These are phyloP conservation scores for Anisognathus igniventris DNA, from an alignment of 2,797 vertebrate genomes.

Conservation along the genomic window DNA sequence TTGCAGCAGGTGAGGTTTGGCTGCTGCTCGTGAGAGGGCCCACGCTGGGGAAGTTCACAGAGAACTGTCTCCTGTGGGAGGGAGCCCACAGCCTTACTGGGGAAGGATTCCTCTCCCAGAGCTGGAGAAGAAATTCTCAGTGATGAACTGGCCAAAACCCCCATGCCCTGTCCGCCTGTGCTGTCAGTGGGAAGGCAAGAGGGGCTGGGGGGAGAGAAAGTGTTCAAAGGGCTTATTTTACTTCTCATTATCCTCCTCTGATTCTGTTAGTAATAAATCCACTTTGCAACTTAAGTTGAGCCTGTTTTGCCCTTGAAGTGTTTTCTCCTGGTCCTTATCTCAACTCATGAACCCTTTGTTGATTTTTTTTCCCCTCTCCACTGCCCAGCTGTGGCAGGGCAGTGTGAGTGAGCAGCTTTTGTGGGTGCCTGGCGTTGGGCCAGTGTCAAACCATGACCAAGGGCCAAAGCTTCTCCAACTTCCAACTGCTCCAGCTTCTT, in stretches of 20 bases:
- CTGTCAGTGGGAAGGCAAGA: neutral
- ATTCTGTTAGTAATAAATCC: neutral
- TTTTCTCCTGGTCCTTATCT: neutral
- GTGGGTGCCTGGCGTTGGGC: neutral
- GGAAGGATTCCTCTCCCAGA: neutral
- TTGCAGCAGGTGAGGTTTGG: neutral
- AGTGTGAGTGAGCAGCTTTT: rapidly evolving
- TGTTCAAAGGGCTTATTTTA: neutral
- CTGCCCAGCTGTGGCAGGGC: neutral
- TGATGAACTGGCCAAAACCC: neutral
- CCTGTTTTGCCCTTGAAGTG: neutral
- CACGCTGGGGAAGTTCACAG: neutral
- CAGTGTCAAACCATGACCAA: neutral
- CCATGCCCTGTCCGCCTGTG: rapidly evolving
- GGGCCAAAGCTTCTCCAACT: neutral
- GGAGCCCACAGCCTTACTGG: neutral
- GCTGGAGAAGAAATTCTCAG: neutral
- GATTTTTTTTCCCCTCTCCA: neutral
- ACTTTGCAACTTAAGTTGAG: neutral
- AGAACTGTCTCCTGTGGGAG: neutral
- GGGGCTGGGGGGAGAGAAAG: neutral
- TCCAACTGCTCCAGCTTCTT: rapidly evolving
- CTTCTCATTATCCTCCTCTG: neutral
- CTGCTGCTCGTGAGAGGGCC: neutral
- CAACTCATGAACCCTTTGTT: neutral